Conservation (phyloP, 1,140 invertebrate genomes). For the Drosophila orena region DNA sequence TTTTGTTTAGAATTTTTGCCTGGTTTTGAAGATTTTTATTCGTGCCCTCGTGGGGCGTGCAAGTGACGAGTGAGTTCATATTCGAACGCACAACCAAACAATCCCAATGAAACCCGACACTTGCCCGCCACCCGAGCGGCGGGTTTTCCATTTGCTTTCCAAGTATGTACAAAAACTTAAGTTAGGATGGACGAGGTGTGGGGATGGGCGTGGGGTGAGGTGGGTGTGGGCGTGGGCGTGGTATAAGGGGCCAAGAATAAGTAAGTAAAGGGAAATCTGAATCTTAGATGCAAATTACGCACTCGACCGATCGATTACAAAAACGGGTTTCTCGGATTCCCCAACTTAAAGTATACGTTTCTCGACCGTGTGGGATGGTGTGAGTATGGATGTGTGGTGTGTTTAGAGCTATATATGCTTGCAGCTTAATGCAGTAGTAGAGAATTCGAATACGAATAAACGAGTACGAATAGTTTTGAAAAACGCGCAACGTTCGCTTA, state of each 20-base stretch:
- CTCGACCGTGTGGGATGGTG: slow-evolving; percentile 18
- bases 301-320: slow-evolving; percentile 6
- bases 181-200: slow-evolving; percentile 10
- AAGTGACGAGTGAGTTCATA: slow-evolving; percentile 43
- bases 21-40: slow-evolving; percentile 64
- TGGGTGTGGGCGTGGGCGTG: neutral
- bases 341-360: slow-evolving; percentile 55
- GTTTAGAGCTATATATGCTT: slow-evolving; percentile 68
- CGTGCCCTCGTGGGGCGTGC: slow-evolving; percentile 36
- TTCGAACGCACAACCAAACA: slow-evolving; percentile 47
- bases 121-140: slow-evolving; percentile 42
- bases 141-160: slow-evolving; percentile 55
- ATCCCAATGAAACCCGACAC: slow-evolving; percentile 63
- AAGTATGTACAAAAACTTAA: slow-evolving; percentile 79
- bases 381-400: slow-evolving; percentile 29
- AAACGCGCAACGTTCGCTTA: slow-evolving; percentile 75
- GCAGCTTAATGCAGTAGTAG: slow-evolving; percentile 76
- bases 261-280: slow-evolving; percentile 43
- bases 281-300: slow-evolving; percentile 44
- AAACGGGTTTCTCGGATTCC: slow-evolving; percentile 11
- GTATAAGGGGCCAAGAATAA: slow-evolving; percentile 12
- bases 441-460: slow-evolving; percentile 68
- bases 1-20: slow-evolving; percentile 60
- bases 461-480: slow-evolving; percentile 68
- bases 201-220: neutral